These are phyloP conservation scores for Chymomyza fuscimana DNA, from an alignment of 2,888 invertebrate genomes.

Conservation along the genomic window DNA sequence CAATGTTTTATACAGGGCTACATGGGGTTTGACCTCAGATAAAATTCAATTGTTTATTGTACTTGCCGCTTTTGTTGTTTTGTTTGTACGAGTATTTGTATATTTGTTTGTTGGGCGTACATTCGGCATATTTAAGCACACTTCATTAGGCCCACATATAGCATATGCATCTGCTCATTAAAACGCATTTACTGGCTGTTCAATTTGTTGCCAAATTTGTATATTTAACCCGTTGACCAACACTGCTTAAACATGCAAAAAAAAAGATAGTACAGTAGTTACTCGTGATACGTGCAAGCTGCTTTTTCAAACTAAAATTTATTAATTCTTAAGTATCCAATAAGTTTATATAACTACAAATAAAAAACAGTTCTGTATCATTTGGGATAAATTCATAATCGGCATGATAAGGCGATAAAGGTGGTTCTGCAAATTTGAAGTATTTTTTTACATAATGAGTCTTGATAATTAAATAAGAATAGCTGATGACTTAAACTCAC, in stretches of 20 bases:
- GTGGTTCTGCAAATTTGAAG: no score
- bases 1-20: constrained; percentile 51
- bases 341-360: no score
- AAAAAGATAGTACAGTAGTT: neutral
- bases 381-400: no score
- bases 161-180: constrained; percentile 39
- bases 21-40: constrained; percentile 56
- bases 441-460: no score
- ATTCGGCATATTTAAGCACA: constrained; percentile 45
- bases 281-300: no score
- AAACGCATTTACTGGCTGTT: constrained; percentile 38
- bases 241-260: neutral
- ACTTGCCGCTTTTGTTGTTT: neutral
- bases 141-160: constrained; percentile 53
- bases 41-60: constrained; percentile 58
- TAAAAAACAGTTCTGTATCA: no score
- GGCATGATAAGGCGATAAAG: no score
- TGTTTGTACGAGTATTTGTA: constrained; percentile 12
- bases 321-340: no score
- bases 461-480: no score
- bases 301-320: no score
- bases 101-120: neutral
- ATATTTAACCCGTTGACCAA: neutral
- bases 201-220: constrained; percentile 5
- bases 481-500: no score